Evolutionary conservation across 2,113 vertebrate species (phyloP).

Genomic region (human (Homo sapiens)): DNA sequence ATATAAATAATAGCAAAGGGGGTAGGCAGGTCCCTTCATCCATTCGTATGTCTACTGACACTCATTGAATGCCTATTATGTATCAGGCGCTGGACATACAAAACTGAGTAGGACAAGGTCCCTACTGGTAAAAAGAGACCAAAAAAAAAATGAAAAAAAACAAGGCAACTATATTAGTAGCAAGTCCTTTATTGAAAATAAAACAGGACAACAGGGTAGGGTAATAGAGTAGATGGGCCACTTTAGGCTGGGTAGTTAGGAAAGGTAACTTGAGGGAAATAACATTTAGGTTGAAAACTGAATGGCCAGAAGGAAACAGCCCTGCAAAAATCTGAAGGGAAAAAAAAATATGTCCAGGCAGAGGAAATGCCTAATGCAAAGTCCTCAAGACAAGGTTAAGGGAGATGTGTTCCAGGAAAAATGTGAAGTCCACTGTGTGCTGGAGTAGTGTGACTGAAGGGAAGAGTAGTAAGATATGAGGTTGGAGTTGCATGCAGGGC

Average conservation of each 20-base stretch:
- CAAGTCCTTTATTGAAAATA: background rate
- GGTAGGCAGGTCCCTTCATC: background rate
- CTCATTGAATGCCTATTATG: background rate
- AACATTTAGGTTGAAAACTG: background rate
- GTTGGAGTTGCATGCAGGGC: background rate
- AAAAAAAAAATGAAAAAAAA: background rate
- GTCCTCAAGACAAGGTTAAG: background rate
- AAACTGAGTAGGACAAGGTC: background rate
- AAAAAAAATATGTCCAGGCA: background rate
- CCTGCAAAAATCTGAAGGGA: background rate
- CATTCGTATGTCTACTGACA: background rate
- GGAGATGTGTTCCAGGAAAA: background rate
- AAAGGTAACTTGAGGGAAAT: background rate
- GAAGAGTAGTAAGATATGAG: background rate
- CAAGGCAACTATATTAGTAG: background rate
- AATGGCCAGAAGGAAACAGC: background rate
- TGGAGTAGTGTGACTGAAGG: background rate
- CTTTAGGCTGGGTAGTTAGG: background rate
- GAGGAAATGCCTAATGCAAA: background rate
- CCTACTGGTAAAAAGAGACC: background rate
- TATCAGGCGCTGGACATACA: background rate
- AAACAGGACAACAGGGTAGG: background rate
- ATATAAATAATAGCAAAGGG: background rate
- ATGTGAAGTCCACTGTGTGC: background rate
- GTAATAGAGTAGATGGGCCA: background rate